These are phyloP conservation scores for Chionoecetes opilio DNA, from an alignment of 1,140 invertebrate genomes.

Conservation along the genomic window DNA sequence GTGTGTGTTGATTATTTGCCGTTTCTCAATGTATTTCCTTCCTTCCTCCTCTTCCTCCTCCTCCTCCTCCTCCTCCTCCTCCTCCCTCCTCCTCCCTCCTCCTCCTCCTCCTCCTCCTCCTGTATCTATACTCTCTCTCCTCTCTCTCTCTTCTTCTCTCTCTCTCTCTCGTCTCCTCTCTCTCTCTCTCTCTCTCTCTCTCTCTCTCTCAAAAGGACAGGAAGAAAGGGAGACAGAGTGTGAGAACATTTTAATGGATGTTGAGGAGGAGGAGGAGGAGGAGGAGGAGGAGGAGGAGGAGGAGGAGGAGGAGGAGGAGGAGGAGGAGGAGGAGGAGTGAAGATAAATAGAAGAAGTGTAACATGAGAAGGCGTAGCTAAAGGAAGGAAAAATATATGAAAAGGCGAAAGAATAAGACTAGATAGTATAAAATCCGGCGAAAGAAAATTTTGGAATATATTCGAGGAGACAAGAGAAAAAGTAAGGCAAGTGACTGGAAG, in stretches of 20 bases:
- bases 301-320: neutral
- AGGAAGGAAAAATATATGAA: too few species aligned
- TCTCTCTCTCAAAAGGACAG: neutral
- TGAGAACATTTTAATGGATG: neutral
- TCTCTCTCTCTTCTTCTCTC: slow-evolving; percentile 50
- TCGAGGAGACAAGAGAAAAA: too few species aligned
- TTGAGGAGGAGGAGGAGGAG: neutral
- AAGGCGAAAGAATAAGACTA: too few species aligned
- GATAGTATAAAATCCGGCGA: too few species aligned
- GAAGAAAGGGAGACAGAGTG: too few species aligned
- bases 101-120: neutral
- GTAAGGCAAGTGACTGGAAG: too few species aligned
- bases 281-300: neutral
- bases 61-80: neutral
- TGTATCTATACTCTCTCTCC: neutral
- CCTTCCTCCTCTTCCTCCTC: neutral
- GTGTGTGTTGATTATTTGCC: neutral
- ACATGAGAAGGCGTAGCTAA: too few species aligned
- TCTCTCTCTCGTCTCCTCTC: neutral
- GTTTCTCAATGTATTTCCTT: neutral
- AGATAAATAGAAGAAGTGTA: too few species aligned
- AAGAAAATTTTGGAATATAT: too few species aligned
- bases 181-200: neutral
- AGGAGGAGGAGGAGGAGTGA: neutral
- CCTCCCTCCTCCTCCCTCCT: neutral